A percentile compares a stretch with the other conserved stretches of the same genome.
Conservation (phyloP, 2,797 vertebrate species). For the Agapornis canus region DNA sequence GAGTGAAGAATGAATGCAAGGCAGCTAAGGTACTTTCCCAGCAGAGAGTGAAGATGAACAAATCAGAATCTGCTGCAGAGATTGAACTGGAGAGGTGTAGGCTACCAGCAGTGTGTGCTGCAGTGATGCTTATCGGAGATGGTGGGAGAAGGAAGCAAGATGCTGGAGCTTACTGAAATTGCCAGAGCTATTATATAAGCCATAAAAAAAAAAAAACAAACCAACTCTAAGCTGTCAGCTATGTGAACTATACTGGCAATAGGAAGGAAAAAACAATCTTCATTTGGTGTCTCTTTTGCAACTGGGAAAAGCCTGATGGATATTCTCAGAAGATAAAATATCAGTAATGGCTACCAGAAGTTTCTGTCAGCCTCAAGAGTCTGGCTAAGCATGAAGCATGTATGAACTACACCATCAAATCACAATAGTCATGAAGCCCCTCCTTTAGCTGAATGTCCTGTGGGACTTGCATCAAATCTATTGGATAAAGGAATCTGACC, state of each 20-base stretch:
- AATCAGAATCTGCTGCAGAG: neutral
- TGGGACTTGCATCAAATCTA: neutral
- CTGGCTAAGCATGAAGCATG: neutral
- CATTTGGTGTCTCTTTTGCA: neutral
- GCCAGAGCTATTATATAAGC: neutral
- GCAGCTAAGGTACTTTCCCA: constrained; percentile 4
- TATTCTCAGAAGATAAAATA: neutral
- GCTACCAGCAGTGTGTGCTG: neutral
- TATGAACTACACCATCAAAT: neutral
- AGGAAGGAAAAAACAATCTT: too few species aligned
- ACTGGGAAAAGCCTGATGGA: neutral
- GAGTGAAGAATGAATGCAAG: constrained; percentile 26
- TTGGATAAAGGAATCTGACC: neutral
- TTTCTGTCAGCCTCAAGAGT: neutral
- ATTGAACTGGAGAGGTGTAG: constrained; percentile 6
- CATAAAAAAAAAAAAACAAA: neutral
- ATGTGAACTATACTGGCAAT: neutral
- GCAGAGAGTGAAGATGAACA: constrained; percentile 22
- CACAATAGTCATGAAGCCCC: neutral
- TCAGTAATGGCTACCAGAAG: neutral
- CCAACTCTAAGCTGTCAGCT: neutral
- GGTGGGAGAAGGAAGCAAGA: neutral
- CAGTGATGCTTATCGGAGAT: neutral
- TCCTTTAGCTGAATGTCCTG: neutral
- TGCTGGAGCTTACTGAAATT: neutral